Evolutionary conservation across 1,140 invertebrate genomes (phyloP).

Genomic region (Pissodes strobi): DNA sequence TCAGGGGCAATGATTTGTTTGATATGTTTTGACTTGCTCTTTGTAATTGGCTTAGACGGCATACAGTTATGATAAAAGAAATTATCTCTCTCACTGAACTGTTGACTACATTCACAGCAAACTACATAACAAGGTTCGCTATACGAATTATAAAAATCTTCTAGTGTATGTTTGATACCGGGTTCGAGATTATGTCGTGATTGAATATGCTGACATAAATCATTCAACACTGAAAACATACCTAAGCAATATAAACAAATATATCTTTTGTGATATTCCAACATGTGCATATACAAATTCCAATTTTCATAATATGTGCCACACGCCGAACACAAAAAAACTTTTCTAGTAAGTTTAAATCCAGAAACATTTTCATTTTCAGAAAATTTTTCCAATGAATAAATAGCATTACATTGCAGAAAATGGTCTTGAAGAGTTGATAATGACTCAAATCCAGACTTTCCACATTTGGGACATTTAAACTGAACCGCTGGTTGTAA

Average conservation of each 20-base stretch:
- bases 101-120: constrained; percentile 77
- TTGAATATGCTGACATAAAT: constrained; percentile 72
- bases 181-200: constrained; percentile 76
- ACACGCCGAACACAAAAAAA: constrained; percentile 77
- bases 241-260: constrained; percentile 79
- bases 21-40: constrained; percentile 31
- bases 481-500: constrained; percentile 69
- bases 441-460: constrained; percentile 64
- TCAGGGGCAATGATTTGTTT: constrained; percentile 44
- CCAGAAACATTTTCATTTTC: constrained; percentile 53
- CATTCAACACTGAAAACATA: constrained; percentile 77
- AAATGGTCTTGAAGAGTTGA: constrained; percentile 66
- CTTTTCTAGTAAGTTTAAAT: constrained; percentile 71
- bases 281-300: constrained; percentile 81
- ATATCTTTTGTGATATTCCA: constrained; percentile 74
- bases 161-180: constrained; percentile 64
- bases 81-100: constrained; percentile 72
- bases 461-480: constrained; percentile 69
- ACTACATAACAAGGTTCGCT: constrained; percentile 72
- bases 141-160: constrained; percentile 67
- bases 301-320: constrained; percentile 81
- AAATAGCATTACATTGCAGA: constrained; percentile 59
- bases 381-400: constrained; percentile 52
- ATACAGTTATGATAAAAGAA: constrained; percentile 73
- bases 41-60: constrained; percentile 8